These are phyloP conservation scores for Athalia rosae DNA, from an alignment of 2,888 invertebrate genomes.

Conservation along the genomic window DNA sequence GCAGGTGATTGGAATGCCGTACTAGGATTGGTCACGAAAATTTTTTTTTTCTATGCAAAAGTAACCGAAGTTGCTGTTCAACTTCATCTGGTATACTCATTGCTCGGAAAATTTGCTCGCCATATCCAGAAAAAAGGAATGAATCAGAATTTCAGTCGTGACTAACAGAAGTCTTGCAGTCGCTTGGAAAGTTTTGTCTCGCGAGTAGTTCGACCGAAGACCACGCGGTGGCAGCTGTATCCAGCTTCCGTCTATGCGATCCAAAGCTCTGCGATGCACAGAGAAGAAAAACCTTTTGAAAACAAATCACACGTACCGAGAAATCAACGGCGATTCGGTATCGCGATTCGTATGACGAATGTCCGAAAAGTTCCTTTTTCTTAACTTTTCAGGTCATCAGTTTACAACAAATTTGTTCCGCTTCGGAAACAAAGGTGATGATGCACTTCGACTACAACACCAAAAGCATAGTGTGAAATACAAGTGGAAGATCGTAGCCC, in stretches of 20 bases:
- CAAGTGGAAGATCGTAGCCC: constrained; percentile 4
- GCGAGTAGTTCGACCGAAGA: constrained; percentile 3
- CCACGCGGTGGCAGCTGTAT: constrained; percentile 35
- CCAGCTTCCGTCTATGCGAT: constrained; percentile 22
- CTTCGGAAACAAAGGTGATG: too few relatives aligned
- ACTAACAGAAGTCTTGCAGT: constrained; percentile 16
- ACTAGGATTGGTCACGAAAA: too few relatives aligned
- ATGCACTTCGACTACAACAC: not conserved
- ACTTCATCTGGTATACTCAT: not conserved
- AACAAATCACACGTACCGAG: too few relatives aligned
- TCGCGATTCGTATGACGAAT: too few relatives aligned
- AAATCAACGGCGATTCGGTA: too few relatives aligned
- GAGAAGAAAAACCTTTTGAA: too few relatives aligned
- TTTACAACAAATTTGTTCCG: too few relatives aligned
- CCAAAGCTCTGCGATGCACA: too few relatives aligned
- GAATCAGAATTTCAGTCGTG: not conserved
- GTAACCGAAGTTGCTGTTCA: not conserved
- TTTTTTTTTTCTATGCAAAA: not conserved
- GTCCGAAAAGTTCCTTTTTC: too few relatives aligned
- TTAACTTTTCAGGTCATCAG: too few relatives aligned
- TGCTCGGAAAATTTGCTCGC: constrained; percentile 10
- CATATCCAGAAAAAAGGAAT: not conserved
- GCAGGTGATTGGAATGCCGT: too few relatives aligned
- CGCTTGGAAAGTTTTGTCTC: constrained; percentile 36
- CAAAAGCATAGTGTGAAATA: not conserved